phyloP scores from a whole-genome alignment of 2,113 vertebrate species.

The Carassius auratus region DNA sequence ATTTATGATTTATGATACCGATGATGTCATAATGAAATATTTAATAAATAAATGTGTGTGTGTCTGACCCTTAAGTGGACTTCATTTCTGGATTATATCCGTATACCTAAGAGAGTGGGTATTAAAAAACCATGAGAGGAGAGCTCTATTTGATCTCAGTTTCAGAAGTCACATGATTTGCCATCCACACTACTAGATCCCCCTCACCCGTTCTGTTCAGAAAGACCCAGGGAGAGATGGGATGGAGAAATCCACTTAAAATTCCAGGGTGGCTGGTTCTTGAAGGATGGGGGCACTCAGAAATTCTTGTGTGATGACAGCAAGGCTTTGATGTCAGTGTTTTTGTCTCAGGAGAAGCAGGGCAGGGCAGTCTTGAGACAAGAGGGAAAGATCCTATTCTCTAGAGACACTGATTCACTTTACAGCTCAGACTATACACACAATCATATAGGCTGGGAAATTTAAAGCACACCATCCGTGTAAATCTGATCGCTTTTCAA shows the following conservation, averaged over 20 bases:
- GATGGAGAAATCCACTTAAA: slow-evolving; percentile 61
- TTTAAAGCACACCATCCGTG: neutral
- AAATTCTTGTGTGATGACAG: slow-evolving; percentile 66
- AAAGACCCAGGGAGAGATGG: slow-evolving; percentile 46
- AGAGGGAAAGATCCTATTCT: slow-evolving; percentile 30
- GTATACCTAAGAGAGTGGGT: neutral
- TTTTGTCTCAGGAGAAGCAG: slow-evolving; percentile 55
- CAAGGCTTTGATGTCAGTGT: slow-evolving; percentile 59
- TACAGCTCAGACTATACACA: slow-evolving; percentile 23
- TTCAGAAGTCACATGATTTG: slow-evolving; percentile 6
- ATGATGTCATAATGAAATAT: too few species aligned
- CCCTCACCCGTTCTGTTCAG: slow-evolving; percentile 36
- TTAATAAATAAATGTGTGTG: too few species aligned
- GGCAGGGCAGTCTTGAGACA: slow-evolving; percentile 35
- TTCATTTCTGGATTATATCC: neutral
- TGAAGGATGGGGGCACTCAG: slow-evolving; percentile 56
- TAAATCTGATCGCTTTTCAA: slow-evolving; percentile 8
- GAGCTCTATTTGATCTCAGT: neutral
- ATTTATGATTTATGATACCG: too few species aligned
- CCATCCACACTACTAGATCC: neutral
- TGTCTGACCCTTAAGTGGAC: too few species aligned
- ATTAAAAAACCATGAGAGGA: neutral
- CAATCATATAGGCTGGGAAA: slow-evolving; percentile 12
- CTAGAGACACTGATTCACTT: slow-evolving; percentile 39
- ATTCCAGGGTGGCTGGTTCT: slow-evolving; percentile 61